Percentiles rank a stretch among this genome's conserved stretches.
These are phyloP conservation scores for Morone chrysops DNA, from an alignment of 2,113 vertebrate species.

Conservation along the genomic window DNA sequence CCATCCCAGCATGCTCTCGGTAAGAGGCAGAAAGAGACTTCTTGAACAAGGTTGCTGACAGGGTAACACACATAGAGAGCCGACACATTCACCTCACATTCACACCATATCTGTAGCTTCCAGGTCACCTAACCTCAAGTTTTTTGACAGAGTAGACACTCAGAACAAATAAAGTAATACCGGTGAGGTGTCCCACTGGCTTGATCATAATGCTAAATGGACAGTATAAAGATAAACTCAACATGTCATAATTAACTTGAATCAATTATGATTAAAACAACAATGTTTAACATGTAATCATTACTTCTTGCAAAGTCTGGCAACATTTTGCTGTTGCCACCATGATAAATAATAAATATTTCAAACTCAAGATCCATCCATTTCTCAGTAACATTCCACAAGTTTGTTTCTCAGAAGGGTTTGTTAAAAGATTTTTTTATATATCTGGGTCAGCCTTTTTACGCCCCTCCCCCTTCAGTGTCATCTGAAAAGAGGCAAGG, in stretches of 20 bases:
- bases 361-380: neutral
- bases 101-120: neutral
- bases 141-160: neutral
- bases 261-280: neutral
- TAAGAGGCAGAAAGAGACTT: neutral
- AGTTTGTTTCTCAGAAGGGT: conserved; percentile 21
- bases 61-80: neutral
- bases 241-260: neutral
- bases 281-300: conserved; percentile 9
- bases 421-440: conserved; percentile 7
- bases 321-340: neutral
- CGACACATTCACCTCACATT: neutral
- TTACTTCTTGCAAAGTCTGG: neutral
- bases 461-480: conserved; percentile 34
- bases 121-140: neutral
- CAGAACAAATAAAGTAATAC: too few species aligned
- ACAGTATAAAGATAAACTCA: neutral
- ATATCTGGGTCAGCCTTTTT: conserved; percentile 63
- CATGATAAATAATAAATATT: conserved; percentile 17
- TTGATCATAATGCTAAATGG: neutral
- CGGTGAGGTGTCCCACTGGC: neutral
- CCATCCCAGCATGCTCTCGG: conserved; percentile 2
- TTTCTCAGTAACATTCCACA: conserved; percentile 22
- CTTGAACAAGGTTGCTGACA: neutral
- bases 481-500: conserved; percentile 55